These are phyloP conservation scores for Phortica okadai DNA, from an alignment of 2,888 invertebrate genomes.

Conservation along the genomic window DNA sequence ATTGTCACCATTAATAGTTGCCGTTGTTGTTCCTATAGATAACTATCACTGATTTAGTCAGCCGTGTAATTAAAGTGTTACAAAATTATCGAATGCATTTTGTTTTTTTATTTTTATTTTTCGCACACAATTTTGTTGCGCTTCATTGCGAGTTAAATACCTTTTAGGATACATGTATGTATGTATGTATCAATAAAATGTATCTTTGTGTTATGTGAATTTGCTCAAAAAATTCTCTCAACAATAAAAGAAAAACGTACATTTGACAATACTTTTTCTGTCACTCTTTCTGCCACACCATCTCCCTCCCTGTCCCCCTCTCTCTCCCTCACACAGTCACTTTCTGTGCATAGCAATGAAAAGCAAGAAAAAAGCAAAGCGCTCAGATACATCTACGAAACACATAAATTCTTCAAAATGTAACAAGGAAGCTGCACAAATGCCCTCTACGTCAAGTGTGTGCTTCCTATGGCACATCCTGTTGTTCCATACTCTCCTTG, in stretches of 20 bases:
- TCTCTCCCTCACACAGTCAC: no score
- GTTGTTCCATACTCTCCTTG: neutral
- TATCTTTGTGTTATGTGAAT: no score
- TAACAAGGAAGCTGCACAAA: slow-evolving; percentile 41
- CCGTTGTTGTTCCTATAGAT: neutral
- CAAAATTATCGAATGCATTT: slow-evolving; percentile 10
- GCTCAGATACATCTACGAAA: slow-evolving; percentile 66
- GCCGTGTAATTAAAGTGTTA: slow-evolving; percentile 25
- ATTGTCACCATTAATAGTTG: slow-evolving; percentile 9
- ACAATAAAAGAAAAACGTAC: no score
- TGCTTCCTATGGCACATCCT: slow-evolving; percentile 42
- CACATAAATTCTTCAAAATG: slow-evolving; percentile 71
- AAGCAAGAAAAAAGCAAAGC: slow-evolving; percentile 16
- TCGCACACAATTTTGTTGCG: neutral
- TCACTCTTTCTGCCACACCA: no score
- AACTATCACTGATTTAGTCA: slow-evolving; percentile 16
- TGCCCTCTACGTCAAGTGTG: slow-evolving; percentile 41
- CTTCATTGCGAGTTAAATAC: neutral
- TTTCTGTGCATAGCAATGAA: neutral
- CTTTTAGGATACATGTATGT: no score
- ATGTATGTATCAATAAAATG: no score
- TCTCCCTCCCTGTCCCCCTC: no score
- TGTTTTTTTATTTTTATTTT: neutral
- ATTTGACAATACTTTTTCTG: no score
- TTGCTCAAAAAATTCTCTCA: no score